These are phyloP conservation scores for Trichonephila inaurata DNA, from an alignment of 1,140 invertebrate species.

Conservation along the genomic window DNA sequence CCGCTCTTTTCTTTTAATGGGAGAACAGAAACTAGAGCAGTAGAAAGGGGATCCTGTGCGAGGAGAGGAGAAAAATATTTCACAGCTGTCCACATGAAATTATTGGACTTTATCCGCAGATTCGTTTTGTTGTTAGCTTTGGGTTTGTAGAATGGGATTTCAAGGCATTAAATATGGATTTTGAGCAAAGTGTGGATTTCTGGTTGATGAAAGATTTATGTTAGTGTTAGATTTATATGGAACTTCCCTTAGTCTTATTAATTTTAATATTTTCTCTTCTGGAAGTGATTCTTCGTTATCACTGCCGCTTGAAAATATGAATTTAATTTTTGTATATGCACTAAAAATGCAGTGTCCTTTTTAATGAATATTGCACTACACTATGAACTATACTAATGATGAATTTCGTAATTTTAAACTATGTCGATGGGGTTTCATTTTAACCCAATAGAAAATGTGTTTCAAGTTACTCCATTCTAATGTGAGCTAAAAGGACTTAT, in stretches of 20 bases:
- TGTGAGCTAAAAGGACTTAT: too few species aligned
- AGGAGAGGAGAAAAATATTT: not conserved
- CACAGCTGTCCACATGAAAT: not conserved
- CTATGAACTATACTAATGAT: too few species aligned
- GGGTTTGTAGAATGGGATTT: not conserved
- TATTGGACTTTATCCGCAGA: not conserved
- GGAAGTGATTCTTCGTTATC: too few species aligned
- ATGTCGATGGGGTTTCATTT: too few species aligned
- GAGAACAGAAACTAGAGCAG: not conserved
- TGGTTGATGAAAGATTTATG: not conserved
- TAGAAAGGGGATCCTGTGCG: not conserved
- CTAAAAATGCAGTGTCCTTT: too few species aligned
- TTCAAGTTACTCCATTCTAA: too few species aligned
- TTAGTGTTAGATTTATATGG: not conserved
- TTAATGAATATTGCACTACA: too few species aligned
- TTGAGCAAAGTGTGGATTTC: not conserved
- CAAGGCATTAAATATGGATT: not conserved
- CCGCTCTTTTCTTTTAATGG: constrained; percentile 21
- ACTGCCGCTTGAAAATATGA: too few species aligned
- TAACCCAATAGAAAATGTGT: too few species aligned
- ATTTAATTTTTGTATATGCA: too few species aligned
- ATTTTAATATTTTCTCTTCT: too few species aligned
- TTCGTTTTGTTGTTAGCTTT: not conserved
- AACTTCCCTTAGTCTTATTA: not conserved
- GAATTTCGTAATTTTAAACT: too few species aligned